These are phyloP conservation scores for Solenodon paradoxus DNA, from an alignment of 2,113 vertebrate species.

Conservation along the genomic window DNA sequence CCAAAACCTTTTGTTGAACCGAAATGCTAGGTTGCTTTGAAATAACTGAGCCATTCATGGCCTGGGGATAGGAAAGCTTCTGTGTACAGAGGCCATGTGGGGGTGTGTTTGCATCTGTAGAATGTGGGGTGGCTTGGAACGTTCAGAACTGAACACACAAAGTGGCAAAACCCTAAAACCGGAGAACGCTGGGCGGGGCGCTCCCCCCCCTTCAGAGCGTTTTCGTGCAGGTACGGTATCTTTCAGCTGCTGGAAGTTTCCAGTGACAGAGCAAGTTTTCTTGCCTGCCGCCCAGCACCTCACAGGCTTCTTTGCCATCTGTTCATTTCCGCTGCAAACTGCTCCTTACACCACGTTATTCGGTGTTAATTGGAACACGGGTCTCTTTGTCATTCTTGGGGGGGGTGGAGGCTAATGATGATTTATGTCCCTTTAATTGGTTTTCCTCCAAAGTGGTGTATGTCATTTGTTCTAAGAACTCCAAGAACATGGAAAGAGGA, in stretches of 20 bases:
- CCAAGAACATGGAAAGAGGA: not conserved
- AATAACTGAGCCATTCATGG: constrained; percentile 2
- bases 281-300: not conserved
- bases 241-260: not conserved
- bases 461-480: constrained; percentile 66
- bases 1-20: constrained; percentile 15
- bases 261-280: constrained; percentile 1
- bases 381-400: constrained; percentile 75
- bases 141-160: not conserved
- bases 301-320: constrained; percentile 46
- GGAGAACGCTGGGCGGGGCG: not conserved
- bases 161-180: not conserved
- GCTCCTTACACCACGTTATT: constrained; percentile 66
- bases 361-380: constrained; percentile 77
- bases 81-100: not conserved
- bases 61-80: constrained; percentile 55
- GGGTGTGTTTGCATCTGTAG: not conserved
- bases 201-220: not conserved
- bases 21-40: constrained; percentile 44
- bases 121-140: not conserved
- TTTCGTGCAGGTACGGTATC: not conserved
- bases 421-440: constrained; percentile 78
- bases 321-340: constrained; percentile 72
- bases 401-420: constrained; percentile 69
- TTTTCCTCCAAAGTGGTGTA: constrained; percentile 63